Base-by-base conservation (phyloP, 2,888 invertebrate species). In the Cheilosia vulpina region DNA sequence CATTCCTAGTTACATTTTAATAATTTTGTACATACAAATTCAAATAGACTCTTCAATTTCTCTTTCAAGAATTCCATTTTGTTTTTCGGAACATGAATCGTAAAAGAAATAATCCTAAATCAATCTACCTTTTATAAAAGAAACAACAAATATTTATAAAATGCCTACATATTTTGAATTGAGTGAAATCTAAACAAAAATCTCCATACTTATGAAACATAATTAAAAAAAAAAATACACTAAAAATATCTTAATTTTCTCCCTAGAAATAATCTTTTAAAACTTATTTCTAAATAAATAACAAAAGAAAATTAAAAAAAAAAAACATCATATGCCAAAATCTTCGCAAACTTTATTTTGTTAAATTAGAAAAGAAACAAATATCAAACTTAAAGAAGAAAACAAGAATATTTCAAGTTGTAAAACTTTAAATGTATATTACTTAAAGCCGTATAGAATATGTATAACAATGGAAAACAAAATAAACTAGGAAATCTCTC, bases 321-420 rank as follows among this genome's bases (percentile, higher is more conserved):
- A 60, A 72, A 58, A 60, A 66, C 69, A 66, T 72, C 82, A 78
- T 65, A 83, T 83, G 82, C 82, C 82, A 83, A 82, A 77, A 65
- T 55, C 47, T 77, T 82, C 47, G 58, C 60, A 21, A 72, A 66
- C 58, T 83, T 68, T 73, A 45, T 81, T 76, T 60, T 43, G 50
- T 65, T 71, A 60, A 58, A 41, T 76, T 82, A 76, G 45, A 13
- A 45, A 82, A 71, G 50, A 75, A 53, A 41, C 7, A 45, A 63
- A 45, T 63, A 45, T 50, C 9, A 41, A 57, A 60, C 27, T n/a
- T 21, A 63, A 52, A 41, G 17, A 57, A 38, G 58, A 17, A 66
- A 60, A 60, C 47, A 55, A 38, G 17, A 27, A 45, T 72, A 72
- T 66, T 66, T 73, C 55, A 34, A 69, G 57, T 81, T 69, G 27